Evolutionary conservation across 1,140 invertebrate species (phyloP), one percentile per base, ranked within the genome.

Genomic region (Aphidius gifuensis): DNA sequence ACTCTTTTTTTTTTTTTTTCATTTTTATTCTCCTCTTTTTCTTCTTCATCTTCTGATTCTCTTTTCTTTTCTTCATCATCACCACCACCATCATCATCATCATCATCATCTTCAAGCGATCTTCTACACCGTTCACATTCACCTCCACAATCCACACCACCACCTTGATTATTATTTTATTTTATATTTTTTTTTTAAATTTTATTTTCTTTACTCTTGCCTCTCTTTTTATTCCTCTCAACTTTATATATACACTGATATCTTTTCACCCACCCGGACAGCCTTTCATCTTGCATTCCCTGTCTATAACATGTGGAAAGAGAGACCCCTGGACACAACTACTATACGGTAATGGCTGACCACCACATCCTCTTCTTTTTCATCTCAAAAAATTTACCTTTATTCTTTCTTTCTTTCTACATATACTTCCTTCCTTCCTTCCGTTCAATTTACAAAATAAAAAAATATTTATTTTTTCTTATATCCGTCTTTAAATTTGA

Each of bases 311-410:
- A 44, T 8, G 9, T 44, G 9, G 39, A 40, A 2, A 64, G 57
- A 55, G 68, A 70, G 66, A 66, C 69, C 75, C 69, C 68, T 71
- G 71, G 72, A 11, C 23, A 74, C 69, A 72, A 74, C 71, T 23
- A 23, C 23, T 23, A 23, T 23, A 23, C 23, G 23, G 71, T 74
- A 78, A 78, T 78, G 74, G 77, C 75, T 74, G 75, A 77, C 74
- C 71, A 67, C 69, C 70, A 69, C 76, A 75, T 79, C 76, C 76
- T 74, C 58, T 59, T 64, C 62, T 63, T 56, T 64, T 61, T 64
- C 40, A 54, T 58, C 47, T 60, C 47, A 59, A 56, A 63, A 57
- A 59, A 69, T 72, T 71, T 69, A 3, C 5, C 40, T n/a, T n/a
- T n/a, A n/a, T n/a, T 7, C 43, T 42, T 39, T 23, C 9, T 38